phyloP scores from a whole-genome alignment of 2,888 invertebrate genomes.

The Tenthredo distinguenda region DNA sequence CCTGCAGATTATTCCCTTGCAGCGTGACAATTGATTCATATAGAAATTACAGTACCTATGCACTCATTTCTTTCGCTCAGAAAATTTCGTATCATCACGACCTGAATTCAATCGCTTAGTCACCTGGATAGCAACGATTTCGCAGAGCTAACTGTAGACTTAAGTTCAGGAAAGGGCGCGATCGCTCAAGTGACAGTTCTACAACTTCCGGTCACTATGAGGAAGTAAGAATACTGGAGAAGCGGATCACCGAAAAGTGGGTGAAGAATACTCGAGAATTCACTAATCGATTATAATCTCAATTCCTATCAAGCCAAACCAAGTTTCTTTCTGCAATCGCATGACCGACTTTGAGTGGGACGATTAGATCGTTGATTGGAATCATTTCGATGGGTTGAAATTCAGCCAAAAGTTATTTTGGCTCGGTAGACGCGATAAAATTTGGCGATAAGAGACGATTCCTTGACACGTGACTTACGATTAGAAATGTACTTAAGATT shows the following conservation, averaged over 20 bases:
- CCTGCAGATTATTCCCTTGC: not conserved
- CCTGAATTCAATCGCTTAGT: conserved; percentile 2
- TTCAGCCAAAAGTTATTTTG: not conserved
- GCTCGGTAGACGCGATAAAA: not conserved
- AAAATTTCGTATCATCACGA: not conserved
- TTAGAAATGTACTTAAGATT: not conserved
- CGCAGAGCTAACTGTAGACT: conserved; percentile 42
- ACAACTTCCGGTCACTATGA: conserved; percentile 21
- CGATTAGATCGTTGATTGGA: not conserved
- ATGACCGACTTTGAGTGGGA: not conserved
- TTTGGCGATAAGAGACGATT: not conserved
- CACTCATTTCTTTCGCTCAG: not conserved
- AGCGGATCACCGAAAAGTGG: not conserved
- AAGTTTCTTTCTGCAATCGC: conserved; percentile 6
- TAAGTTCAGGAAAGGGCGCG: conserved; percentile 26
- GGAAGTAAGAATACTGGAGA: conserved; percentile 9
- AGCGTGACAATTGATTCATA: not conserved
- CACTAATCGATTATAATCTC: not conserved
- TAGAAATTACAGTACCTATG: not conserved
- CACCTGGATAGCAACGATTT: conserved; percentile 5
- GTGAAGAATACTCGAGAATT: not conserved
- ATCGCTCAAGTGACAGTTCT: conserved; percentile 9
- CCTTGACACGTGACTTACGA: conserved; percentile 6
- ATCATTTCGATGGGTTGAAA: not conserved
- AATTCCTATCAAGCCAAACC: conserved; percentile 20